Evolutionary conservation across 2,888 invertebrate genomes (phyloP).

Genomic region (Kryphioiulus occultus): DNA sequence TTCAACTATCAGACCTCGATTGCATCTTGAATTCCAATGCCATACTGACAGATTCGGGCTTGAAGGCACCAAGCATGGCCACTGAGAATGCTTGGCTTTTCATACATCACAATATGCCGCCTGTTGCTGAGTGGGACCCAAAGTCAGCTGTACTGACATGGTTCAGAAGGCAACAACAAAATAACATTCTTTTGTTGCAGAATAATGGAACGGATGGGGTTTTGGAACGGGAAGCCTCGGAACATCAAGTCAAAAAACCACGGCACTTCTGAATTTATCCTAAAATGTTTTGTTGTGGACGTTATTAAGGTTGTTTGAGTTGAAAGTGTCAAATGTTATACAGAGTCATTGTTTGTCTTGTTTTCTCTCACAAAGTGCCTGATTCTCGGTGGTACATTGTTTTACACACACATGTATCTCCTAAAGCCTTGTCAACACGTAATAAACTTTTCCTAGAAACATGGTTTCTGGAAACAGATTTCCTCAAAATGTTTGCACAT

Average conservation of each 20-base stretch:
- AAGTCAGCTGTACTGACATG: background rate
- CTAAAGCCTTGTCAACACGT: no score
- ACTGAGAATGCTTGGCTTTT: slow-evolving; percentile 12
- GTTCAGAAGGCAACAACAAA: slow-evolving; percentile 7
- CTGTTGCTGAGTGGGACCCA: slow-evolving; percentile 7
- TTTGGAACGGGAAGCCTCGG: background rate
- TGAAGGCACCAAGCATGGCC: background rate
- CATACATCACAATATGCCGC: background rate
- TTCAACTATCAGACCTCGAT: background rate
- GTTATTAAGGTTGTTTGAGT: background rate
- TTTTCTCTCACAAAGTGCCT: no score
- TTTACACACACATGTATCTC: no score
- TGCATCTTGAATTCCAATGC: background rate
- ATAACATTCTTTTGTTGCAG: background rate
- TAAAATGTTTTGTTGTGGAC: no score
- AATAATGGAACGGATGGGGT: background rate
- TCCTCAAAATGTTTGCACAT: no score
- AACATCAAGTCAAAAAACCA: slow-evolving; percentile 1
- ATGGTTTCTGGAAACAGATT: no score
- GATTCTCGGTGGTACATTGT: no score
- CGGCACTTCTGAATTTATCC: background rate
- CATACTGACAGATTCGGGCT: background rate
- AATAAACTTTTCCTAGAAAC: no score
- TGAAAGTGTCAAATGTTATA: no score
- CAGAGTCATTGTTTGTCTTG: no score